Evolutionary conservation across 2,113 vertebrate genomes (phyloP), one percentile per base, ranked within the genome.

Genomic region (Mesoclemmys tuberculata): DNA sequence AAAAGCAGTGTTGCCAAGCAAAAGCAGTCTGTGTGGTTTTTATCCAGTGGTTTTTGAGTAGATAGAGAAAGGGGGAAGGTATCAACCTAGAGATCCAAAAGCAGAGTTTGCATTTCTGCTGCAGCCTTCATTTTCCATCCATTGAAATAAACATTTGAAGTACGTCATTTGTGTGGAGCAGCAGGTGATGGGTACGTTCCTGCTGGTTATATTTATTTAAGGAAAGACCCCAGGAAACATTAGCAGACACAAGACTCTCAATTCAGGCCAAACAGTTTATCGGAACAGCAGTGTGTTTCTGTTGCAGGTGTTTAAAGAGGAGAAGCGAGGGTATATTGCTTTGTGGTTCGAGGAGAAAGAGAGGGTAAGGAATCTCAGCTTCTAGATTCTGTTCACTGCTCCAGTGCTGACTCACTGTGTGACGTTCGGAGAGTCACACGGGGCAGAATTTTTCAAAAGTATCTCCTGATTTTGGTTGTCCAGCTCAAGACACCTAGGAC

Each of bases 121-220:
- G 68, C 1, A 77, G 89, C 91, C 95, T 94, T 96, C 96, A 95
- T 95, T 96, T 94, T 92, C 96, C 96, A 95, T 94, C 96, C 95
- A 92, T 96, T 90, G 95, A 97, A 94, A 96, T 96, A 95, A 95
- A 95, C 89, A 85, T 95, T 91, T 90, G 91, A 94, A 95, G 96
- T 92, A 90, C 95, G 94, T 96, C 95, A 96, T 95, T 86, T 35
- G 31, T 90, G 88, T 88, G 85, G 83, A 92, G 96, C 95, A 89
- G 92, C 93, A 97, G 97, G 96, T 94, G 95, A 94, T 91, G 96
- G 95, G 93, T 96, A 94, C 95, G 96, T 97, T 97, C 92, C 97
- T 97, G 92, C 96, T 94, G 93, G 97, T 97, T 96, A 93, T 97
- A 95, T 97, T 97, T 96, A 96, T 96, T 97, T 90, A 96, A 93